These are phyloP conservation scores for Brotula barbata DNA, from an alignment of 2,797 vertebrate genomes.

Conservation along the genomic window DNA sequence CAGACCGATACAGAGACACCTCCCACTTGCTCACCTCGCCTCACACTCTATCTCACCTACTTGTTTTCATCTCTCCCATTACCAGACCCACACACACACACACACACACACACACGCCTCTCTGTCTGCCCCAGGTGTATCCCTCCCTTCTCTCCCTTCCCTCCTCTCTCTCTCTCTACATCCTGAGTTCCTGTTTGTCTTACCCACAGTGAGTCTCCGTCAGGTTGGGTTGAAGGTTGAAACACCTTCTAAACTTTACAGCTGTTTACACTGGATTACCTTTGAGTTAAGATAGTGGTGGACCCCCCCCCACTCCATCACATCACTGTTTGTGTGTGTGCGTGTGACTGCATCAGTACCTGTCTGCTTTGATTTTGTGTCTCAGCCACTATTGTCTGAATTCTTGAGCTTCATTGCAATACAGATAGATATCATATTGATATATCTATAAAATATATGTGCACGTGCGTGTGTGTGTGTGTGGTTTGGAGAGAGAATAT, in stretches of 20 bases:
- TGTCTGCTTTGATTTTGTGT: constrained; percentile 8
- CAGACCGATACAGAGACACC: constrained; percentile 46
- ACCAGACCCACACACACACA: constrained; percentile 32
- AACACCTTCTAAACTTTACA: constrained; percentile 62
- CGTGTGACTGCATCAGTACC: constrained; percentile 4
- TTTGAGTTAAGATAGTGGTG: constrained; percentile 38
- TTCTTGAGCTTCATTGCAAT: too few relatives aligned
- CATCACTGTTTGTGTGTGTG: constrained; percentile 7
- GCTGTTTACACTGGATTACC: constrained; percentile 57
- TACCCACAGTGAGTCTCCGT: constrained; percentile 48
- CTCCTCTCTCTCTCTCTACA: constrained; percentile 40
- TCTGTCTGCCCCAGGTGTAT: constrained; percentile 7
- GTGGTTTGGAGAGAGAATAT: constrained; percentile 18
- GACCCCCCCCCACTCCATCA: too few relatives aligned
- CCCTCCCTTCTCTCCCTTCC: constrained; percentile 20
- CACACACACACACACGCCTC: constrained; percentile 17
- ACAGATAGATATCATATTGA: too few relatives aligned
- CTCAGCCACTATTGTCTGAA: constrained; percentile 15
- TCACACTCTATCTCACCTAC: not conserved
- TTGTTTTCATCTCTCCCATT: constrained; percentile 54
- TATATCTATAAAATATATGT: constrained; percentile 4
- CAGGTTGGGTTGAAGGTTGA: constrained; percentile 63
- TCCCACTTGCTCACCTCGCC: constrained; percentile 37
- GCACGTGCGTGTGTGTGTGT: not conserved
- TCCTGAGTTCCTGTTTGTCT: constrained; percentile 49